Base-by-base conservation (phyloP, 1,140 invertebrate genomes). In the Brachionus manjavacas region DNA sequence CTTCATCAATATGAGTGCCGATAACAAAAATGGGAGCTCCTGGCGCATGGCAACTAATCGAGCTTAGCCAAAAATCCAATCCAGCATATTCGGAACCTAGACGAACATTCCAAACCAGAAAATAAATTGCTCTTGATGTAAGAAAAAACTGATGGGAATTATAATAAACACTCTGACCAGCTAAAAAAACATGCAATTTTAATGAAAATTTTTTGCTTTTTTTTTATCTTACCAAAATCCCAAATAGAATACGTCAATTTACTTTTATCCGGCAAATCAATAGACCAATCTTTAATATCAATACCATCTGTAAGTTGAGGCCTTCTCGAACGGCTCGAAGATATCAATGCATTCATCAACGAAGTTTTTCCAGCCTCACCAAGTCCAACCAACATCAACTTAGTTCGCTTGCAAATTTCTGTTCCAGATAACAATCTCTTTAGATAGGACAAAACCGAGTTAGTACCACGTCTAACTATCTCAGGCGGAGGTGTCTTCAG, bases 101-200 rank as follows among this genome's bases (percentile, higher is more conserved):
- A 31, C 88, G 85, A 1, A 88, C 88, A 85, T 88, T 89, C 88
- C 88, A 89, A 39, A 89, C 85, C 16, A 89, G 84, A 9, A 89
- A 79, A 80, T 89, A 89, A 11, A 89, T 87, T 7, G 89, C 89
- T 52, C 88, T 86, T 28, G 87, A 87, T 4, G 89, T 88, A 74
- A 89, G 85, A 86, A 89, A 89, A 86, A 89, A 89, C 86, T 89
- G 89, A 85, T 89, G 89, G 28, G 89, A 89, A 85, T 89, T 89
- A 85, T 89, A 89, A 84, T 89, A 89, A 2, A 89, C 88, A 23
- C 87, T 88, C 83, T 89, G 89, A 7, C 89, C 89, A 85, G 89
- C 89, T 86, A 89, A 39, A 55, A n/a, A 35, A 3, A 35, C n/a
- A n/a, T n/a, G n/a, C n/a, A 6, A 46, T 41, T 78, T 46, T 16